Evolutionary conservation across 2,888 invertebrate genomes (phyloP).

Genomic region (Thereva nobilitata): DNA sequence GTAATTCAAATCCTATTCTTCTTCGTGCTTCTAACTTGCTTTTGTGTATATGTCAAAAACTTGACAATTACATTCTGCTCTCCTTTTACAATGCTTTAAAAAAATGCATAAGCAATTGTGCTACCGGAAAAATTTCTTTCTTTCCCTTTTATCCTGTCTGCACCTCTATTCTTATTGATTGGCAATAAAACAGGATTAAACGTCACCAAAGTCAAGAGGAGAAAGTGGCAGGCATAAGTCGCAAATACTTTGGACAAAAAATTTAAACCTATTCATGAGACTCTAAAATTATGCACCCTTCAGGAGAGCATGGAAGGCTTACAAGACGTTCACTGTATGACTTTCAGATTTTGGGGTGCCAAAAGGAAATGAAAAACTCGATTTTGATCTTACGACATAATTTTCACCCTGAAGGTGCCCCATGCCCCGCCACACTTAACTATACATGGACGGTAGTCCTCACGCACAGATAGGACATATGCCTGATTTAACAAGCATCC

Average conservation of each 20-base stretch:
- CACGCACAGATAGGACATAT: conserved; percentile 1
- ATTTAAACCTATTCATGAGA: conserved; percentile 36
- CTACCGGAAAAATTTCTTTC: conserved; percentile 2
- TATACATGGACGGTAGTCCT: background rate
- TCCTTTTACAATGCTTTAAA: no score
- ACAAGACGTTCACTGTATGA: conserved; percentile 31
- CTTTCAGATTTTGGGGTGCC: conserved; percentile 35
- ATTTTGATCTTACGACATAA: conserved; percentile 36
- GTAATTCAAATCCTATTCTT: no score
- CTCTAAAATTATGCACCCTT: conserved; percentile 37
- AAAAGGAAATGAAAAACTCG: conserved; percentile 37
- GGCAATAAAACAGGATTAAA: conserved; percentile 33
- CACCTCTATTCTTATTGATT: conserved; percentile 30
- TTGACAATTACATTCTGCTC: no score
- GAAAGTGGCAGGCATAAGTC: conserved; percentile 32
- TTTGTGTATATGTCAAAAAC: no score
- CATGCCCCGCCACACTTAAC: background rate
- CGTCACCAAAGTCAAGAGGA: conserved; percentile 21
- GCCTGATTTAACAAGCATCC: conserved; percentile 15
- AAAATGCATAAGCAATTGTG: no score
- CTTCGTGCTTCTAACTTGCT: no score
- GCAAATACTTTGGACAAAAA: conserved; percentile 25
- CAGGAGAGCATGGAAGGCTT: conserved; percentile 13
- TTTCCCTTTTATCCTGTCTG: background rate
- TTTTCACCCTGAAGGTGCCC: conserved; percentile 11